Conservation (phyloP, 2,888 invertebrate genomes). For the Galerucella pusilla region DNA sequence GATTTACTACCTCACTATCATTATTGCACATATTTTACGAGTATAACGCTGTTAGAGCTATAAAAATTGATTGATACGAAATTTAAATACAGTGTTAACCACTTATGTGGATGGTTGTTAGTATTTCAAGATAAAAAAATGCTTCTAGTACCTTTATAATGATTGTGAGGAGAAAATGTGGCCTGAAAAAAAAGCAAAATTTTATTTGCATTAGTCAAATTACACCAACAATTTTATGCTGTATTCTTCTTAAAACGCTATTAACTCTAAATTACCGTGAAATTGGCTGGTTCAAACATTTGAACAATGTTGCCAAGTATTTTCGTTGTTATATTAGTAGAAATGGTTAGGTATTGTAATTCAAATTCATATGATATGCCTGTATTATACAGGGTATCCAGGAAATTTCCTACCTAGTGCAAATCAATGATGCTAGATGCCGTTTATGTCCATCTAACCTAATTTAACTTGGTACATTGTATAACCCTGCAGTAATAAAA, state of each 20-base stretch:
- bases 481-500: too few relatives aligned
- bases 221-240: slow-evolving; percentile 22
- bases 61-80: neutral
- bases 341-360: too few relatives aligned
- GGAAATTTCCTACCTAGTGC: too few relatives aligned
- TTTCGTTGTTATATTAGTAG: neutral
- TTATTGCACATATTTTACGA: neutral
- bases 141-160: too few relatives aligned
- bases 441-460: too few relatives aligned
- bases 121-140: too few relatives aligned
- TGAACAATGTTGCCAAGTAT: slow-evolving; percentile 23
- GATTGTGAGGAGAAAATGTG: too few relatives aligned
- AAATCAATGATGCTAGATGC: too few relatives aligned
- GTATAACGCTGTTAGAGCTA: neutral
- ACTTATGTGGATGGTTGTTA: neutral
- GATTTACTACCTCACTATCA: neutral
- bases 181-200: too few relatives aligned
- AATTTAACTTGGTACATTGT: too few relatives aligned
- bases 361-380: too few relatives aligned
- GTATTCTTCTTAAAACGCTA: slow-evolving; percentile 26
- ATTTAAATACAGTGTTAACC: neutral
- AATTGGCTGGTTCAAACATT: slow-evolving; percentile 28
- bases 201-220: neutral
- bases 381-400: too few relatives aligned
- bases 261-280: slow-evolving; percentile 37